phyloP scores from a whole-genome alignment of 2,113 vertebrate genomes.

The Cairina moschata region DNA sequence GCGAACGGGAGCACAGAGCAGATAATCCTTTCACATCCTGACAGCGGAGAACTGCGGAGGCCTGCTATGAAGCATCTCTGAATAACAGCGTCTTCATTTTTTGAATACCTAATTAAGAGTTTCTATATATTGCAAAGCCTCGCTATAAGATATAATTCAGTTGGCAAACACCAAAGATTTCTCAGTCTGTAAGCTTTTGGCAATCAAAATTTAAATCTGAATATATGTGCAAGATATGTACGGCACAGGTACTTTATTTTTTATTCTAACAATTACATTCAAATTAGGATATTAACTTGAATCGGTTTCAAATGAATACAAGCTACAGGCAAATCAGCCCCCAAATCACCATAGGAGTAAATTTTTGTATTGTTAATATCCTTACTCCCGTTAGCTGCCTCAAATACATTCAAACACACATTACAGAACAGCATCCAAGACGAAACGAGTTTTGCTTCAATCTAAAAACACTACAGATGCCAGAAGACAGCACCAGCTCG shows the following conservation, averaged over 20 bases:
- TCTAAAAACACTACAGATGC: background rate
- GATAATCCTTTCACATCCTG: constrained; percentile 52
- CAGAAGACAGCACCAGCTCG: background rate
- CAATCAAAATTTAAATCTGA: constrained; percentile 59
- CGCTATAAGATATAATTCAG: constrained; percentile 58
- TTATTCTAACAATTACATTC: constrained; percentile 36
- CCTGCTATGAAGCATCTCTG: constrained; percentile 44
- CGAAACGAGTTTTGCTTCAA: background rate
- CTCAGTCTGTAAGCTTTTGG: constrained; percentile 48
- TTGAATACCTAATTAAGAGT: constrained; percentile 58
- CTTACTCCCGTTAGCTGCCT: background rate
- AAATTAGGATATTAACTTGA: constrained; percentile 22
- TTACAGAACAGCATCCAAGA: background rate
- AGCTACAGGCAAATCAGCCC: constrained; percentile 1
- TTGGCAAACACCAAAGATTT: constrained; percentile 62
- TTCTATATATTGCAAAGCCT: constrained; percentile 55
- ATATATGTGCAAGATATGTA: background rate
- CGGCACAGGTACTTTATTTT: background rate
- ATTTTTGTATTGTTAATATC: constrained; percentile 24
- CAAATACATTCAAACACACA: background rate
- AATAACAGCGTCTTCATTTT: constrained; percentile 55
- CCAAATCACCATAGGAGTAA: background rate
- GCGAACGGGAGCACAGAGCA: background rate
- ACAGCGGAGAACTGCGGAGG: constrained; percentile 56
- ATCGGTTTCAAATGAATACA: constrained; percentile 30